phyloP scores from a whole-genome alignment of 2,888 invertebrate genomes.

The Dysmachus trigonus region DNA sequence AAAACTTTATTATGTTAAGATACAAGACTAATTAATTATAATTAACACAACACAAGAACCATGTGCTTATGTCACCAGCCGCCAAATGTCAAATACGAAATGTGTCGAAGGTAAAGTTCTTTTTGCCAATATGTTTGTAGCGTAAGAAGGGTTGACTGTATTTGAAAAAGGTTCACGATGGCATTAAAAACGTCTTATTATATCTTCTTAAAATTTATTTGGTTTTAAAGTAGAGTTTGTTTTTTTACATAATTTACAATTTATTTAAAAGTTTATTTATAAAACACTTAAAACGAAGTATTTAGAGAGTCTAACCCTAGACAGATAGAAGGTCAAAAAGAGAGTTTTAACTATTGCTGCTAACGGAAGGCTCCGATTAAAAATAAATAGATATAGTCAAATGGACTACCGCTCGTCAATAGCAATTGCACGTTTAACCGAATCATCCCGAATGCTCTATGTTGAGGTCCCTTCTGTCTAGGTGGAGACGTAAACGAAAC shows the following conservation, averaged over 20 bases:
- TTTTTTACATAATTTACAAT: slow-evolving; percentile 42
- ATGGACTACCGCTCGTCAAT: too few relatives aligned
- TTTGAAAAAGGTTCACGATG: background rate
- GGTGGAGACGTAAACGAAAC: background rate
- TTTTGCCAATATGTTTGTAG: too few relatives aligned
- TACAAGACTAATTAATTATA: too few relatives aligned
- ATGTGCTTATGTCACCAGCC: too few relatives aligned
- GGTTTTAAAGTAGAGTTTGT: slow-evolving; percentile 4
- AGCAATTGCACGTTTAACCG: background rate
- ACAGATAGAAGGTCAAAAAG: background rate
- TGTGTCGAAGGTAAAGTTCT: background rate
- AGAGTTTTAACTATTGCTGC: background rate
- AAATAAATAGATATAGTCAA: background rate
- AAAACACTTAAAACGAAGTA: slow-evolving; percentile 34
- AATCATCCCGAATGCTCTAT: background rate
- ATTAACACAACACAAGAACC: too few relatives aligned
- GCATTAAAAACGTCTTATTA: background rate
- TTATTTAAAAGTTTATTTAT: slow-evolving; percentile 34
- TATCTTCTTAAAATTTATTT: slow-evolving; percentile 40
- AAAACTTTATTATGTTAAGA: too few relatives aligned
- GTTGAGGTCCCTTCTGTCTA: background rate
- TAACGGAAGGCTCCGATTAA: background rate
- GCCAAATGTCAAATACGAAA: too few relatives aligned
- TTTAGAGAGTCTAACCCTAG: background rate
- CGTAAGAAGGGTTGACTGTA: background rate